Percentiles rank a stretch among this genome's conserved stretches.
These are phyloP conservation scores for Phycodurus eques DNA, from an alignment of 2,113 vertebrate species.

Conservation along the genomic window DNA sequence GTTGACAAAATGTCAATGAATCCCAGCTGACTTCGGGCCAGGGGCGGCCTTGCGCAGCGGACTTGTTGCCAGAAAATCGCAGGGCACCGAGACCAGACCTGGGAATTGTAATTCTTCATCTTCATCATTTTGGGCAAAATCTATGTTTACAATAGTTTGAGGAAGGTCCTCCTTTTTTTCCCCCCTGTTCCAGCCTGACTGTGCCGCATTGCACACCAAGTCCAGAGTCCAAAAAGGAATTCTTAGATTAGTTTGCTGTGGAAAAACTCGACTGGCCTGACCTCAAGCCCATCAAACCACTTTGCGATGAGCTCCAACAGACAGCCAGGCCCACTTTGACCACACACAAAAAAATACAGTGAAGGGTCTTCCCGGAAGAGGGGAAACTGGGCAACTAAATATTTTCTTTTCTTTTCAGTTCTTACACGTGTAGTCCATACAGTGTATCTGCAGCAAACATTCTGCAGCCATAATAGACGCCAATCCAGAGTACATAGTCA, in stretches of 20 bases:
- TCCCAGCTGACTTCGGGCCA: no score
- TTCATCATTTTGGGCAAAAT: no score
- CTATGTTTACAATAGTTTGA: neutral
- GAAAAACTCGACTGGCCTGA: neutral
- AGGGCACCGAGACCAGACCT: no score
- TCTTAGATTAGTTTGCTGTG: neutral
- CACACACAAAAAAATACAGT: neutral
- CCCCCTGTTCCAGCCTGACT: neutral
- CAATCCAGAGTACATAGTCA: neutral
- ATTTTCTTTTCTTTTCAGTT: neutral
- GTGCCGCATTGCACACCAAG: neutral
- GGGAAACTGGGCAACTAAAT: neutral
- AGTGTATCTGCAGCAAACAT: neutral
- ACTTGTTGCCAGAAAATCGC: no score
- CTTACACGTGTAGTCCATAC: neutral
- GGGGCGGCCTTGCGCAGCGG: no score
- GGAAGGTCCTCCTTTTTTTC: neutral
- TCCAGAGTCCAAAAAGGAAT: neutral
- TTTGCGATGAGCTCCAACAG: neutral
- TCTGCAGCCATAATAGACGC: neutral
- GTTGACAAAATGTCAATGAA: neutral
- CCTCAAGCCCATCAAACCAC: neutral
- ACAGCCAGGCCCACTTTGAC: neutral
- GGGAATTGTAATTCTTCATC: no score
- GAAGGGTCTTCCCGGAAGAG: neutral